Evolutionary conservation across 2,113 vertebrate genomes (phyloP).

Genomic region (Pseudopipra pipra): DNA sequence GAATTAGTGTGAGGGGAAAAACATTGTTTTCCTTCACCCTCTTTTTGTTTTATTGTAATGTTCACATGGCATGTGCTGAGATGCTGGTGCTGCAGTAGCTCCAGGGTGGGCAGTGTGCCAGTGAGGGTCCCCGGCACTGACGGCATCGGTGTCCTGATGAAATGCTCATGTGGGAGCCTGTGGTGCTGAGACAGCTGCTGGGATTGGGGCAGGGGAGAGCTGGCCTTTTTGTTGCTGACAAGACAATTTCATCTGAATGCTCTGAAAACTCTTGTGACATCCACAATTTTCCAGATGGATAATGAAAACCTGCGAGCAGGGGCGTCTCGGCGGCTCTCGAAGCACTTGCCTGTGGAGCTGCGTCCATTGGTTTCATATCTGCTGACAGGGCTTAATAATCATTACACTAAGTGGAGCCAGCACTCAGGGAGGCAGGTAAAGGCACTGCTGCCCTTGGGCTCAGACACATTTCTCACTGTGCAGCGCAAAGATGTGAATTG

Average conservation of each 20-base stretch:
- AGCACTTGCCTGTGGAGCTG: not conserved
- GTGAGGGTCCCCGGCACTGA: fast-evolving
- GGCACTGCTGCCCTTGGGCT: not conserved
- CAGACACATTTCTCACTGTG: fast-evolving
- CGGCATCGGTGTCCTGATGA: not conserved
- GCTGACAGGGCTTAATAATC: slow-evolving; percentile 26
- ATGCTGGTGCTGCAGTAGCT: fast-evolving
- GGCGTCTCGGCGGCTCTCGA: fast-evolving
- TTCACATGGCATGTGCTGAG: fast-evolving
- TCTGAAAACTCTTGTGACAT: slow-evolving; percentile 36
- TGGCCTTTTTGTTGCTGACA: slow-evolving; percentile 34
- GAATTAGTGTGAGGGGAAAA: not conserved
- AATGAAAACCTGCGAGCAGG: not conserved
- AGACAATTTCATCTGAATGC: not conserved
- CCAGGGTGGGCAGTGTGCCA: fast-evolving
- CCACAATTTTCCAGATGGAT: slow-evolving; percentile 26
- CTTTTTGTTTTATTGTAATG: not conserved
- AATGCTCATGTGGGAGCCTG: not conserved
- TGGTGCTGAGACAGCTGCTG: not conserved
- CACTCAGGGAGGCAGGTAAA: not conserved
- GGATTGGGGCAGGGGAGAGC: not conserved
- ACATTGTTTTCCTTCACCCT: not conserved
- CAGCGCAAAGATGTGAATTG: fast-evolving
- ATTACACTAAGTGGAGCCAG: not conserved
- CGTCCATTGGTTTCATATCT: not conserved